Evolutionary conservation across 2,888 invertebrate genomes (phyloP), one percentile per base, ranked within the genome.

Genomic region (Torymus auratus): DNA sequence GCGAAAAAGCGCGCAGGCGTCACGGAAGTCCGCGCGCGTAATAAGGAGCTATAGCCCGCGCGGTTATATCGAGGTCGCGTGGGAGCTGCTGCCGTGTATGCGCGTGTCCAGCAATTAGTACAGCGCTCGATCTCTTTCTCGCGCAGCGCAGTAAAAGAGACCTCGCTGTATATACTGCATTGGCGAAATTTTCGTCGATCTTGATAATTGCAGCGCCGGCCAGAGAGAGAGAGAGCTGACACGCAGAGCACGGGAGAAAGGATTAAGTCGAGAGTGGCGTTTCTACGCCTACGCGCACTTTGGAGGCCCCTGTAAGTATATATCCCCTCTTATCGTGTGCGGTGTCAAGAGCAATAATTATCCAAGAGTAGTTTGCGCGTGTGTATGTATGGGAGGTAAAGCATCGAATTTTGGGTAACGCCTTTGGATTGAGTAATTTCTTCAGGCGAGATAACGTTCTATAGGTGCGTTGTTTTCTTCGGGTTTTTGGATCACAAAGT

Each of bases 101-200:
- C 14, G 23, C 14, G 28, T 28, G 28, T 28, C 28, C 28, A 28
- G 67, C 67, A 74, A 74, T 74, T 74, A 67, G 74, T 58, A 28
- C 7, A 28, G 28, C 28, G 0, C 28, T 3, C 50, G n/a, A n/a
- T n/a, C n/a, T n/a, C n/a, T n/a, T n/a, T 14, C 11, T 23, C 15
- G 3, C 14, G 58, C 61, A 14, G 55, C 41, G 41, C 20, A 20
- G 7, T 28, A 28, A 28, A 28, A 2, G 28, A 28, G 28, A 28
- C 7, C 28, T 28, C 28, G 3, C 28, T 20, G 20, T 20, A 3
- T 20, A 3, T 2, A n/a, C 55, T 14, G 23, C 74, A 60, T 67
- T 68, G 68, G 56, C 20, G 69, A 70, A 77, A 77, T 70, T 77
- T 70, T 62, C n/a, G 76, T 13, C 70, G 64, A 77, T 77, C 69